Evolutionary conservation across 2,888 invertebrate species (phyloP), one percentile per base, ranked within the genome.

Genomic region (Acheta domesticus): DNA sequence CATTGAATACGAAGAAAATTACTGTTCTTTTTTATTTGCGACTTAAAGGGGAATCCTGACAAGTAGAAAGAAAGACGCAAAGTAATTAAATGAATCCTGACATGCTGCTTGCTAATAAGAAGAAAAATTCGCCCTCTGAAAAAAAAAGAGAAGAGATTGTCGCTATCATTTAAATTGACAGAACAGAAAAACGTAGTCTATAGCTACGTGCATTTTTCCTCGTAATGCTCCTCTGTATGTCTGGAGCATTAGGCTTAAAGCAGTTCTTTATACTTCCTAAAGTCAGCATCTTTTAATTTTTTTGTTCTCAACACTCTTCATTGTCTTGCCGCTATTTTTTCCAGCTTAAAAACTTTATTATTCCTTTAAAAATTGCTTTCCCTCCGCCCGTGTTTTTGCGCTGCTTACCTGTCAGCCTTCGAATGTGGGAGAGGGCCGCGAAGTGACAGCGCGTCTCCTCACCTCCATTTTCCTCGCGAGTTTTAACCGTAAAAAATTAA

Each of bases 41-140:
- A 19, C 62, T 62, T 62, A n/a, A 62, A 36, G 62, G 16, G 62
- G 62, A n/a, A 62, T 62, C 14, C n/a, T 62, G 62, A 62, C 62
- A 62, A 14, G 36, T 36, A 36, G 36, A 8, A 36, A 36, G 62
- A n/a, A 62, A 62, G 62, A 62, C n/a, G 62, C 62, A 62, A 62
- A 62, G 62, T 62, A 62, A 62, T 62, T 62, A 62, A 62, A 62
- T 62, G n/a, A 62, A 62, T 62, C 62, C 62, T 62, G 62, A 62
- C 62, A 62, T 62, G 62, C 12, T 62, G 62, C 62, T 62, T n/a
- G 62, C 62, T 62, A 62, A 62, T 62, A 62, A 14, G 62, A 62
- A 62, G 62, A 62, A 62, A 62, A 62, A 62, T 62, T 14, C 62
- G 62, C 14, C 62, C 14, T 62, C 62, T 19, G 62, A 62, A 19